These are phyloP conservation scores for Agonopterix alstromeriana DNA, from an alignment of 2,888 invertebrate genomes.

Conservation along the genomic window DNA sequence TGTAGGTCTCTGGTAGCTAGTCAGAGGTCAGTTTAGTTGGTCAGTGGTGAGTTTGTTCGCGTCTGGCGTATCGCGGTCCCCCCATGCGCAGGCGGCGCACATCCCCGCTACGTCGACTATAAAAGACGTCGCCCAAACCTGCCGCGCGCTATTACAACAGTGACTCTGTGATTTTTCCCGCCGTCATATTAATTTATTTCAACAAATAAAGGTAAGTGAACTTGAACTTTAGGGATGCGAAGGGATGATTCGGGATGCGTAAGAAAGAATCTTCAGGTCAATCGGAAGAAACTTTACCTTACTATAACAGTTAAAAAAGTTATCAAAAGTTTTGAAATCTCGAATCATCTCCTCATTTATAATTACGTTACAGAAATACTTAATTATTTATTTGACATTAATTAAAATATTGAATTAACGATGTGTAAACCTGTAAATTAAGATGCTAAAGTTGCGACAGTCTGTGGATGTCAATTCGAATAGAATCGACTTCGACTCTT, in stretches of 20 bases:
- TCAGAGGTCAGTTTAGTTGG: constrained; percentile 29
- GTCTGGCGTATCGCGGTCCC: constrained; percentile 23
- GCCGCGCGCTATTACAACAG: constrained; percentile 75
- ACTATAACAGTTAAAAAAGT: too few species aligned
- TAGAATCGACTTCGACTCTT: background rate
- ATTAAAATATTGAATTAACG: too few species aligned
- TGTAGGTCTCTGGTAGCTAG: constrained; percentile 3
- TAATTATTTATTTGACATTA: too few species aligned
- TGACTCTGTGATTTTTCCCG: constrained; percentile 72
- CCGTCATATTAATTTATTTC: constrained; percentile 57
- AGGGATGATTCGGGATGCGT: background rate
- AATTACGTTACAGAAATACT: too few species aligned
- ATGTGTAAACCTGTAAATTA: too few species aligned
- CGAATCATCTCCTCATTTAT: too few species aligned
- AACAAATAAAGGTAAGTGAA: constrained; percentile 64
- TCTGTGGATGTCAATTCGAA: too few species aligned
- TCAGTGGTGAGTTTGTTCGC: constrained; percentile 19
- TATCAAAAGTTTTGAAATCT: too few species aligned
- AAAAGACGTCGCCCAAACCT: constrained; percentile 64
- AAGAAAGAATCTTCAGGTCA: too few species aligned
- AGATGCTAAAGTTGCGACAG: too few species aligned
- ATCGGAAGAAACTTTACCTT: too few species aligned
- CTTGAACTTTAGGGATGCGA: constrained; percentile 31
- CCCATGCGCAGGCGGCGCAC: constrained; percentile 44
- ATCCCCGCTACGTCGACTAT: constrained; percentile 70